Conservation (phyloP, 2,888 invertebrate genomes). For the Mesochorus sp. region DNA sequence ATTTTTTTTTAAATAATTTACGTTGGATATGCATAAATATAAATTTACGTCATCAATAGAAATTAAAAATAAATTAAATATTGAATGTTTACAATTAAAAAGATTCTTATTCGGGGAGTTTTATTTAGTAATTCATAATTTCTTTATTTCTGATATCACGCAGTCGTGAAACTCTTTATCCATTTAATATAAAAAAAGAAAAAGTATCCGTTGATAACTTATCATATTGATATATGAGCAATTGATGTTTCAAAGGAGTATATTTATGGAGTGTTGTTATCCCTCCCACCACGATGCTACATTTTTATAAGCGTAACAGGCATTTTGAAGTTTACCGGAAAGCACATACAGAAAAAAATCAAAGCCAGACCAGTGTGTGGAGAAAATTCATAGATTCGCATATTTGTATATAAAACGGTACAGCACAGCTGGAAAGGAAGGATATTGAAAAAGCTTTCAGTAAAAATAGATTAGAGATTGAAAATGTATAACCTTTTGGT, state of each 20-base stretch:
- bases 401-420: constrained; percentile 33
- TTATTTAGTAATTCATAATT: too few species aligned
- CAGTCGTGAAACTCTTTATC: too few species aligned
- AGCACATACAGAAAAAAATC: constrained; percentile 23
- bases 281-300: neutral
- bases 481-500: neutral
- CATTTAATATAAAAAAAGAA: too few species aligned
- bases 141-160: too few species aligned
- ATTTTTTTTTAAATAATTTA: neutral
- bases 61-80: neutral
- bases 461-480: constrained; percentile 10
- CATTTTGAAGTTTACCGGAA: neutral
- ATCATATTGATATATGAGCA: too few species aligned
- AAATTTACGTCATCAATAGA: neutral
- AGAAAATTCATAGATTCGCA: constrained; percentile 16
- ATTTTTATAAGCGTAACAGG: neutral
- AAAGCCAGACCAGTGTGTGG: constrained; percentile 2
- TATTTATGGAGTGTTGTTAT: neutral
- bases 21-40: neutral
- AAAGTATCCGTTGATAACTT: too few species aligned
- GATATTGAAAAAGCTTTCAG: constrained; percentile 41
- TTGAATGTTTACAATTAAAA: neutral
- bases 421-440: constrained; percentile 22
- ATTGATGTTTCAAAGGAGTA: too few species aligned
- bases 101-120: too few species aligned